These are phyloP conservation scores for Lasioglossum villosulum DNA, from an alignment of 2,888 invertebrate species.

Conservation along the genomic window DNA sequence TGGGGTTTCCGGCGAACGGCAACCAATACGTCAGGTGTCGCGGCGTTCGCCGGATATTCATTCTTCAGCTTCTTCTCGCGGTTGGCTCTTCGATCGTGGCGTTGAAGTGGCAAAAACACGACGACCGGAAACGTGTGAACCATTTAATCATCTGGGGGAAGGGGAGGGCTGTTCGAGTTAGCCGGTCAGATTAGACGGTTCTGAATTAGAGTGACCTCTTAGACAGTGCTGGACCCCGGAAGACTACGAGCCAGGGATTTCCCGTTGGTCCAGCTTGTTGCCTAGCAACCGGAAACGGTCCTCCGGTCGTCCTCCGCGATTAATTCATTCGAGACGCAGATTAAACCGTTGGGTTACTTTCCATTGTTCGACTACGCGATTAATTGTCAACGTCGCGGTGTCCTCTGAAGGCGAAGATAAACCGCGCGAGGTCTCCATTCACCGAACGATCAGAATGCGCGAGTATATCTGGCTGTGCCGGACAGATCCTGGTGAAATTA, in stretches of 20 bases:
- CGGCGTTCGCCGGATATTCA: slow-evolving; percentile 37
- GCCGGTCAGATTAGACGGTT: slow-evolving; percentile 9
- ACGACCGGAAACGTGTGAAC: background rate
- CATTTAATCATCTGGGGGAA: background rate
- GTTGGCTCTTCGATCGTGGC: slow-evolving; percentile 34
- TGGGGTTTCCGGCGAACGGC: slow-evolving; percentile 32
- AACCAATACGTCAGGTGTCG: slow-evolving; percentile 33
- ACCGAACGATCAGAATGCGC: slow-evolving; percentile 35
- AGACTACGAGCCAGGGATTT: slow-evolving; percentile 36
- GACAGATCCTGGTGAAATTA: slow-evolving; percentile 18
- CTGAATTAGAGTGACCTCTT: slow-evolving; percentile 13
- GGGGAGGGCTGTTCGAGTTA: too few relatives aligned
- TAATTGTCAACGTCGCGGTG: slow-evolving; percentile 49
- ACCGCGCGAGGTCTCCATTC: slow-evolving; percentile 40
- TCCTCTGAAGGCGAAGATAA: slow-evolving; percentile 42
- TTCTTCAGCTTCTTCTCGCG: slow-evolving; percentile 42
- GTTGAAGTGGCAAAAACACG: background rate
- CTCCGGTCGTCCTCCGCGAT: slow-evolving; percentile 60
- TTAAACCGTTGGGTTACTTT: slow-evolving; percentile 29
- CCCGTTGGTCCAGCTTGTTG: slow-evolving; percentile 57
- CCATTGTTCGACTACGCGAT: slow-evolving; percentile 40
- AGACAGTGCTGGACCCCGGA: background rate
- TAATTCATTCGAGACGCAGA: slow-evolving; percentile 50
- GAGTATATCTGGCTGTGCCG: background rate
- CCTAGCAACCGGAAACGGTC: slow-evolving; percentile 69